Evolutionary conservation across 1,140 invertebrate genomes (phyloP).

Genomic region (Cyphomyrmex costatus): DNA sequence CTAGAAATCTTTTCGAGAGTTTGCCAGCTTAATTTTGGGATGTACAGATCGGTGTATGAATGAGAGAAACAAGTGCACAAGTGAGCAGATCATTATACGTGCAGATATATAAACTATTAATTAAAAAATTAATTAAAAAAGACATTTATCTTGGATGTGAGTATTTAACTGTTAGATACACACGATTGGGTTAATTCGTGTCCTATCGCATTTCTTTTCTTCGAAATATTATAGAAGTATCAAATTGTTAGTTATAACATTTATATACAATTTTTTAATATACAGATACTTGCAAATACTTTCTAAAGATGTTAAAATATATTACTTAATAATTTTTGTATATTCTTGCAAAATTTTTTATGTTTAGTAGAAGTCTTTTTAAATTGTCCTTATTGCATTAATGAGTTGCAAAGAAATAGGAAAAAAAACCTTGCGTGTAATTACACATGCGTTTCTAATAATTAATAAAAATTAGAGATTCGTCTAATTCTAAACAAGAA

Average conservation of each 20-base stretch:
- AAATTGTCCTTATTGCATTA: not conserved
- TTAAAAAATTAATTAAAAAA: not conserved
- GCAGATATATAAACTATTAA: not conserved
- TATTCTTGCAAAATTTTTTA: not conserved
- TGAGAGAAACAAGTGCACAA: not conserved
- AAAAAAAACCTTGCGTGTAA: not conserved
- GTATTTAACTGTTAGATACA: too few species aligned
- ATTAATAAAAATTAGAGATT: not conserved
- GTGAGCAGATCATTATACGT: not conserved
- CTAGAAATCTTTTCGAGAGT: not conserved
- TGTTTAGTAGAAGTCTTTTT: not conserved
- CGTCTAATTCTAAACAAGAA: not conserved
- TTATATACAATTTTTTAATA: too few species aligned
- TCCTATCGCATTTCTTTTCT: too few species aligned
- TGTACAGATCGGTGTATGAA: not conserved
- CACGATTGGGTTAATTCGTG: too few species aligned
- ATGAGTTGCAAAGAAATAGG: not conserved
- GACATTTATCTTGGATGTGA: not conserved
- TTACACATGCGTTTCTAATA: not conserved
- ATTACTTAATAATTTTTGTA: too few species aligned
- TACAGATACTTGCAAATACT: too few species aligned
- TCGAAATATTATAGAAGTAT: too few species aligned
- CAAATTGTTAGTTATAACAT: too few species aligned
- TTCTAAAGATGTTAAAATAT: too few species aligned
- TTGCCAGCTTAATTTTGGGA: slow-evolving; percentile 11